Conservation (phyloP, 2,888 invertebrate species). For the Habrosyne pyritoides region DNA sequence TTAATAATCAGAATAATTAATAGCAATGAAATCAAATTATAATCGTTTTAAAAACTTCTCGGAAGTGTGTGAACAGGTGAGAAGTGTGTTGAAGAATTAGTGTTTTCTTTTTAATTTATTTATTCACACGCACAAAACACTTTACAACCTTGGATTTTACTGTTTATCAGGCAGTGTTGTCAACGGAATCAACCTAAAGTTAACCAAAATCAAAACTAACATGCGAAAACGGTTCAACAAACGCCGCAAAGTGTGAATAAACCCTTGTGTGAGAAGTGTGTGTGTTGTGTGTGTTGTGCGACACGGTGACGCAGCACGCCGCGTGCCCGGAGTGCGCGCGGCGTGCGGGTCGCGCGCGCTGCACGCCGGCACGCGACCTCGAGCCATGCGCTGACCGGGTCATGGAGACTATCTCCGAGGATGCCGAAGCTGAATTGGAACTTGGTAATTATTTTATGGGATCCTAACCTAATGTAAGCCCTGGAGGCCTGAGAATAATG, state of each 20-base stretch:
- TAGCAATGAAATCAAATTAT: too few relatives aligned
- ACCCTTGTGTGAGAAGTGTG: not conserved
- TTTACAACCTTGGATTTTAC: too few relatives aligned
- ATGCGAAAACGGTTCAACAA: not conserved
- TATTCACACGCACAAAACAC: too few relatives aligned
- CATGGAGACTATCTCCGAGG: constrained; percentile 88
- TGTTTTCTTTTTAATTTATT: too few relatives aligned
- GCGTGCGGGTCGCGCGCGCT: constrained; percentile 66
- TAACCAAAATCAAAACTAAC: not conserved
- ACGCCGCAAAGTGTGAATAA: not conserved
- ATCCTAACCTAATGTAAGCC: too few relatives aligned
- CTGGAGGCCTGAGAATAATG: too few relatives aligned
- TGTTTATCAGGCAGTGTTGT: too few relatives aligned
- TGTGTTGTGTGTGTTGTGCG: constrained; percentile 13
- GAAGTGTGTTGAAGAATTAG: not conserved
- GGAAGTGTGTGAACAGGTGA: not conserved
- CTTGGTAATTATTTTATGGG: constrained; percentile 83
- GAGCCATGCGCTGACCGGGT: constrained; percentile 69
- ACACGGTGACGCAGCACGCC: constrained; percentile 51
- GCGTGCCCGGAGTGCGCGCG: constrained; percentile 68
- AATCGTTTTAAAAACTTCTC: not conserved
- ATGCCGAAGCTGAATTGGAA: constrained; percentile 87
- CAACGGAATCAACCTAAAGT: not conserved
- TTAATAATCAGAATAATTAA: too few relatives aligned
- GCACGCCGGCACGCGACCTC: constrained; percentile 64